Base-by-base conservation (phyloP, 2,888 invertebrate species). In the Sphecodes monilicornis region DNA sequence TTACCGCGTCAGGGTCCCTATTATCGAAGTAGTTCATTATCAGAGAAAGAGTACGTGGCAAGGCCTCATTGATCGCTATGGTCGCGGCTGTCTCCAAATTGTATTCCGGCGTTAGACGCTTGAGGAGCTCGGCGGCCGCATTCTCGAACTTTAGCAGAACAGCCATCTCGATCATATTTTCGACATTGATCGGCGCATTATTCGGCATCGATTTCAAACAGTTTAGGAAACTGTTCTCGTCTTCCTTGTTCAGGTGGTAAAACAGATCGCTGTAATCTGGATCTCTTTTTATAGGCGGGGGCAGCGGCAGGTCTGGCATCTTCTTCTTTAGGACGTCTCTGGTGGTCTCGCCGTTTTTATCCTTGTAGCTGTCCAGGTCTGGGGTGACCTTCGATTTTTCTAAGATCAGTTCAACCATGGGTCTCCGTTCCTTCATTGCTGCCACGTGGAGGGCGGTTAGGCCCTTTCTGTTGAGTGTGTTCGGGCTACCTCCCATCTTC, bases 1-100 rank as follows among this genome's bases (percentile, higher is more conserved):
- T 84, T 0, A 70, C 84, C 5, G 82, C 11, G 84, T 89, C 50
- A 90, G 90, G 0, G 4, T 92, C 86, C 3, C 83, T 76, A 5
- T 41, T 1, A 5, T 1, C 41, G 41, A 41, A 6, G 41, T 41
- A 11, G 0, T 90, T 84, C 4, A 95, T 85, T 32, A 80, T n/a
- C 1, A 88, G 84, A 22, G 83, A 70, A 22, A 94, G 82, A 18
- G 97, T 96, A 92, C 95, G 95, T 60, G 94, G 92, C 88, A 95
- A 96, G 3, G 97, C 97, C 91, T 96, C 96, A 75, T 96, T 95
- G 70, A 97, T 96, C 68, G 97, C 96, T 71, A 96, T 95, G 86
- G 96, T 96, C 18, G 97, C 95, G 16, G 97, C 96, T n/a, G 81
- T 95, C 95, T 43, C 95, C 95, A 79, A 95, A 94, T 89, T 96